These are phyloP conservation scores for Avahi laniger DNA, from an alignment of 2,797 vertebrate species.

Conservation along the genomic window DNA sequence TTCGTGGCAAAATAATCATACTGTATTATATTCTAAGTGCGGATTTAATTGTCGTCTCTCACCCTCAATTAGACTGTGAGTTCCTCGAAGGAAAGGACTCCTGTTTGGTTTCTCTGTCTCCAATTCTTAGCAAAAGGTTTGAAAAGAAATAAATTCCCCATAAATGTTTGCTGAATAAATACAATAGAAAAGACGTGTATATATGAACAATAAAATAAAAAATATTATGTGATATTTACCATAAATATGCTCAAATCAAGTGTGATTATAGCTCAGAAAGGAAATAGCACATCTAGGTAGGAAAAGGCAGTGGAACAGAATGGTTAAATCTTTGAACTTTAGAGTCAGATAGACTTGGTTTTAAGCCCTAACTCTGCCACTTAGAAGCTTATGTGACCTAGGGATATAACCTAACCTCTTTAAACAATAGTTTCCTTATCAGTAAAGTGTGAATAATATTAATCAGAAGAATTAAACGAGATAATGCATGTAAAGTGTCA, in stretches of 20 bases:
- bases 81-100: neutral
- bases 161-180: slow-evolving; percentile 38
- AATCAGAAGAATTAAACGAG: neutral
- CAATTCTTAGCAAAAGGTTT: neutral
- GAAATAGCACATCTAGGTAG: neutral
- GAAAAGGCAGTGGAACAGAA: neutral
- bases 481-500: neutral
- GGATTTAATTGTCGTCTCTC: neutral
- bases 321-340: slow-evolving; percentile 3
- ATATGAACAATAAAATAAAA: neutral
- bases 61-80: neutral
- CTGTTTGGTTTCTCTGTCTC: neutral
- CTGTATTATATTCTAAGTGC: neutral
- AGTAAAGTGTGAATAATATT: neutral
- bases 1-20: neutral
- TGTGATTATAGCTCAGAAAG: neutral
- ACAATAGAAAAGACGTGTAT: neutral
- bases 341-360: neutral
- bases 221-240: neutral
- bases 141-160: neutral
- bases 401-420: neutral
- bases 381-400: neutral
- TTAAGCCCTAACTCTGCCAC: neutral
- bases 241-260: neutral
- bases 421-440: neutral